Base-by-base conservation (phyloP, 2,888 invertebrate species). In the Luperina testacea region DNA sequence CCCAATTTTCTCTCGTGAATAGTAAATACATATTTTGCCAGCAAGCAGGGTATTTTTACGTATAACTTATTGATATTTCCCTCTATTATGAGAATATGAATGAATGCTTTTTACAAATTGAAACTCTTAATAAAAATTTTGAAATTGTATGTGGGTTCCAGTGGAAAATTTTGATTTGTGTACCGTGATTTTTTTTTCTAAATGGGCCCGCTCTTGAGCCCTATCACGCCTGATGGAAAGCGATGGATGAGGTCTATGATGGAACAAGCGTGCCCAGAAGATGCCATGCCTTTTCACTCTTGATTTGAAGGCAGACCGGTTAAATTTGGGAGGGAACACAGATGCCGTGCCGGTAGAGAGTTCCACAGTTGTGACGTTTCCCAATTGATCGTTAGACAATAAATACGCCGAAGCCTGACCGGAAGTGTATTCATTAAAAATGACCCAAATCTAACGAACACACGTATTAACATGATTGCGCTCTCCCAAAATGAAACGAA, bases 371-470 rank as follows among this genome's bases (percentile, higher is more conserved):
- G 38, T 38, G 48, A 57, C 59, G n/a, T 48, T 71, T 64, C 53
- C 51, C 15, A 72, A 65, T 75, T 61, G 75, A 72, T 65, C 51
- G 45, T 32, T 64, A 64, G 27, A 59, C 32, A 68, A 32, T 53
- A 42, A 68, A 32, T 53, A 42, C 27, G 13, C 6, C 20, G 71
- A 51, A 57, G 24, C 45, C 20, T 27, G 17, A 73, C 61, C 53
- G 27, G 27, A 63, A 67, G 2, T 17, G n/a, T 59, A 38, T 63
- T 74, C n/a, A 84, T 73, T 67, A 57, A 73, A 84, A 84, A 59
- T 59, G 11, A 68, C 24, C 57, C 17, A 57, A 64, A 70, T 64
- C 0, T 53, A 61, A 53, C 64, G 20, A 61, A 61, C 57, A 48
- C n/a, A 72, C 20, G 38, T n/a, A 48, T 42, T 13, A 42, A 57